phyloP scores from a whole-genome alignment of 2,888 invertebrate species.

The Cloeon dipterum region DNA sequence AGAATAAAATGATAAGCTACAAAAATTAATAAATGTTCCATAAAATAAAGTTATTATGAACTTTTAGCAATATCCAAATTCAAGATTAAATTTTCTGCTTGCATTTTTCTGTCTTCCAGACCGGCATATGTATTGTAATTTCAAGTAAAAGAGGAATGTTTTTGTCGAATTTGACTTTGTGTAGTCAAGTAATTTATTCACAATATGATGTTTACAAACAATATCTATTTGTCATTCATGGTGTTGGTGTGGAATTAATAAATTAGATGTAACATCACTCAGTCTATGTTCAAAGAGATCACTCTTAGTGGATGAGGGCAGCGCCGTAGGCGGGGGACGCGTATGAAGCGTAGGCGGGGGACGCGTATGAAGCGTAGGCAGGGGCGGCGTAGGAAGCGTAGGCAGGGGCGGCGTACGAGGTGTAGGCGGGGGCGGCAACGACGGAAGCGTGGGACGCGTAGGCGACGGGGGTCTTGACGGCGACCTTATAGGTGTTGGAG shows the following conservation, averaged over 20 bases:
- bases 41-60: no score
- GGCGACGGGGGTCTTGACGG: constrained; percentile 4
- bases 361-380: constrained; percentile 14
- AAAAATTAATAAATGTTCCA: no score
- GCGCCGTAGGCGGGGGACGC: constrained; percentile 15
- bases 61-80: no score
- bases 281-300: background rate
- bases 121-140: no score
- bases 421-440: no score
- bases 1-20: no score
- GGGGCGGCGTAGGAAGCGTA: constrained; percentile 16
- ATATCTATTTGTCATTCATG: background rate
- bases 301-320: constrained; percentile 8
- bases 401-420: constrained; percentile 11
- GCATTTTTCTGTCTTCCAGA: no score
- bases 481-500: background rate
- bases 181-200: no score
- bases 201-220: no score
- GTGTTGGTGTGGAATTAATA: background rate
- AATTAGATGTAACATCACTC: background rate
- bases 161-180: no score
- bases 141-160: no score
- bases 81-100: no score
- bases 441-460: constrained; percentile 4
- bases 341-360: constrained; percentile 11